Evolutionary conservation across 2,888 invertebrate genomes (phyloP), one percentile per base, ranked within the genome.

Genomic region (Latrodectus elegans): DNA sequence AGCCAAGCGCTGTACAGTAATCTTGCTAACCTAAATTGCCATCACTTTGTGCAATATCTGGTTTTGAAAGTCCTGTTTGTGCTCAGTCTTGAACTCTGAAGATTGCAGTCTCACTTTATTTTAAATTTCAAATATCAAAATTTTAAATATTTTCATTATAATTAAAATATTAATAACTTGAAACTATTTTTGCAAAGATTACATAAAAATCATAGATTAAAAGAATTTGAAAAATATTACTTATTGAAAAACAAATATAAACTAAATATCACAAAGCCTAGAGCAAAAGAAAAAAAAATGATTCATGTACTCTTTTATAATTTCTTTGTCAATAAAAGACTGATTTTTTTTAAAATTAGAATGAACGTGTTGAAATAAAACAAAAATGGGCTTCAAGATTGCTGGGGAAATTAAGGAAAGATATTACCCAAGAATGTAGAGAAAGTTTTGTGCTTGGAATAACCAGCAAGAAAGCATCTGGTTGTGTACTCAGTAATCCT

Each of bases 351-450:
- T n/a, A n/a, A n/a, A 38, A 94, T 78, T 94, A 99, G 99, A 97
- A 97, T 94, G 99, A 99, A 93, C 98, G 98, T 93, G 96, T 97
- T 92, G 99, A 99, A 94, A 97, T 99, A 90, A 99, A 99, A 94
- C 99, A 99, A 93, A 99, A 99, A 95, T 99, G 99, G 99, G 99
- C 99, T 82, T 99, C 98, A 81, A 95, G 99, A 90, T 94, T 99
- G 90, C 93, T 99, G 91, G 99, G 99, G 73, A 99, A 99, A 93
- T 94, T 99, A 89, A 95, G 99, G 91, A 99, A 99, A 93, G 99
- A 99, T 94, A 99, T 99, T 92, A 98, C 98, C 88, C 99, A 99
- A 84, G 98, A 99, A 93, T 98, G 97, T 92, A 95, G 99, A 72
- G 99, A 99, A 92, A 99, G 99, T 93, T 99, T 99, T 93, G 99